A percentile compares a stretch with the other conserved stretches of the same genome.
Evolutionary conservation across 2,888 invertebrate species (phyloP).

Genomic region (Ephialtes manifestator): DNA sequence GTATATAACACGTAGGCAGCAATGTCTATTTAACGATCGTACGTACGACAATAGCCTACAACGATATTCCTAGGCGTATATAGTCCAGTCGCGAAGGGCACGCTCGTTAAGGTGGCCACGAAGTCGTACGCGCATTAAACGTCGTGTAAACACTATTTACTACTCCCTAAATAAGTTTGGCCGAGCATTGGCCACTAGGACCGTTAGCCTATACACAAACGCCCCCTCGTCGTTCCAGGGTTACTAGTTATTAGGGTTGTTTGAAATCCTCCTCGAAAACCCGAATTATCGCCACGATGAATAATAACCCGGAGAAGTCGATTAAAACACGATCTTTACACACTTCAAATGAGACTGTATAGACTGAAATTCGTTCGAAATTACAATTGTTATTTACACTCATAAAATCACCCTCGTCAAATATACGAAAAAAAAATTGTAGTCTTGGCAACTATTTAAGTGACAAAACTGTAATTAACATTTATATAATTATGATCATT

Average conservation of each 20-base stretch:
- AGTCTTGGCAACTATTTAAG: too few relatives aligned
- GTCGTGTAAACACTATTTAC: conserved; percentile 81
- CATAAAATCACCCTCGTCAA: not conserved
- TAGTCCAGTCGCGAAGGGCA: conserved; percentile 38
- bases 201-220: conserved; percentile 14
- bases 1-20: not conserved
- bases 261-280: conserved; percentile 41
- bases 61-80: conserved; percentile 60
- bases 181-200: conserved; percentile 41
- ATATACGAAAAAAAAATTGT: too few relatives aligned
- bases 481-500: too few relatives aligned
- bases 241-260: conserved; percentile 50
- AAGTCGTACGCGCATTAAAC: conserved; percentile 78
- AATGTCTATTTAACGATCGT: conserved; percentile 74
- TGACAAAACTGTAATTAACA: too few relatives aligned
- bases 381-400: conserved; percentile 38
- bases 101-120: conserved; percentile 77
- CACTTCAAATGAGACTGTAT: conserved; percentile 5
- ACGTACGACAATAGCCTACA: conserved; percentile 56
- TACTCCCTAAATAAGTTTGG: conserved; percentile 79
- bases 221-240: conserved; percentile 27
- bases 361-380: conserved; percentile 45
- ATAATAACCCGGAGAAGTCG: conserved; percentile 61
- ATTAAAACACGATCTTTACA: conserved; percentile 66
- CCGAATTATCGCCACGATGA: conserved; percentile 59